Percentiles rank a stretch among this genome's conserved stretches.
These are phyloP conservation scores for Chunga burmeisteri DNA, from an alignment of 2,113 vertebrate genomes.

Conservation along the genomic window DNA sequence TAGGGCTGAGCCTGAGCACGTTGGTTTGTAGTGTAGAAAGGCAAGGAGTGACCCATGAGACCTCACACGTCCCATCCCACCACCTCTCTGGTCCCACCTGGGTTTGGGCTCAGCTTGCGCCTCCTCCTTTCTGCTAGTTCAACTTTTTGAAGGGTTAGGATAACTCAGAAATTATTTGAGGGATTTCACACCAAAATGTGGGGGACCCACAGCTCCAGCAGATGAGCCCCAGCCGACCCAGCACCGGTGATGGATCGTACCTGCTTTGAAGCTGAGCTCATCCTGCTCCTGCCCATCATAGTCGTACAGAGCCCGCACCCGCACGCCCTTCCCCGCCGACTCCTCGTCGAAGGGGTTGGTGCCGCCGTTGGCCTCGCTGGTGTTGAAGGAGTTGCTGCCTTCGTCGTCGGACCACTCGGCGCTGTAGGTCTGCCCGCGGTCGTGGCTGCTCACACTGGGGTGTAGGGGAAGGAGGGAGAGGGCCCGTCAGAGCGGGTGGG, in stretches of 20 bases:
- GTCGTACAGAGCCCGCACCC: conserved; percentile 94
- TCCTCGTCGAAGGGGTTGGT: conserved; percentile 95
- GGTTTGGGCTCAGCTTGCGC: background rate
- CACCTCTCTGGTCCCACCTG: accelerated
- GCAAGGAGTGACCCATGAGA: background rate
- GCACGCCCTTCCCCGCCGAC: conserved; percentile 73
- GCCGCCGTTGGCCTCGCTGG: conserved; percentile 89
- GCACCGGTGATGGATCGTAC: conserved; percentile 16
- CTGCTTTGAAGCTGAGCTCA: conserved; percentile 96
- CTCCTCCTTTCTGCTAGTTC: background rate
- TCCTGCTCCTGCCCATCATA: conserved; percentile 98
- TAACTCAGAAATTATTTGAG: background rate
- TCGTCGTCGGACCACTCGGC: conserved; percentile 96
- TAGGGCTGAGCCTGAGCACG: background rate
- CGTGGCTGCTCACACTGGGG: conserved; percentile 92
- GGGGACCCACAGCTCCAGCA: background rate
- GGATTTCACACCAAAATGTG: background rate
- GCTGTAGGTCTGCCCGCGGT: conserved; percentile 89
- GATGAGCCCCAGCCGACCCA: accelerated
- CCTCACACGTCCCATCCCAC: accelerated
- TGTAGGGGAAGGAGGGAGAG: background rate
- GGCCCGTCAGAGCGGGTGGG: background rate
- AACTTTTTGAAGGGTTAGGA: background rate
- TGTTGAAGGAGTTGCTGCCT: conserved; percentile 83
- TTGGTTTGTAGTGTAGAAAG: background rate